These are phyloP conservation scores for Melanaphis sacchari DNA, from an alignment of 1,140 invertebrate genomes.

Conservation along the genomic window DNA sequence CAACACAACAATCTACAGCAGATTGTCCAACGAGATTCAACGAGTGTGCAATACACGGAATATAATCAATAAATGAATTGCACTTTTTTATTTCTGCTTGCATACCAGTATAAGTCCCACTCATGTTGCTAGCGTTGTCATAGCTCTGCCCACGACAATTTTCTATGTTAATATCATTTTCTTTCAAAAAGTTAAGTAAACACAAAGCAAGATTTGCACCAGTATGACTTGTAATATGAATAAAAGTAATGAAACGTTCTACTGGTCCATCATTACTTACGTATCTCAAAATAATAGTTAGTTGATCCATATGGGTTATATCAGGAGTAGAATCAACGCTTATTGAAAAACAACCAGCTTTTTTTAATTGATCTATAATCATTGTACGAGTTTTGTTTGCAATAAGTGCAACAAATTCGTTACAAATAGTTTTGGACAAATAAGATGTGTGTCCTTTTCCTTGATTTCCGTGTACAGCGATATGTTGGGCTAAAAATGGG, in stretches of 20 bases:
- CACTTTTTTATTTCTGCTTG: slow-evolving; percentile 62
- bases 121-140: slow-evolving; percentile 60
- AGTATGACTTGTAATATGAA: slow-evolving; percentile 32
- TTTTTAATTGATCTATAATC: slow-evolving; percentile 37
- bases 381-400: slow-evolving; percentile 9
- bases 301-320: slow-evolving; percentile 54
- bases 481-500: slow-evolving; percentile 59
- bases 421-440: slow-evolving; percentile 61
- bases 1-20: slow-evolving; percentile 27
- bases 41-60: slow-evolving; percentile 45
- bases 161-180: slow-evolving; percentile 48
- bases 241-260: slow-evolving; percentile 50
- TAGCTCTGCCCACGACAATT: slow-evolving; percentile 61
- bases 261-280: slow-evolving; percentile 32
- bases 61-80: slow-evolving; percentile 14
- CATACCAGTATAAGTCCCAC: slow-evolving; percentile 60
- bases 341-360: slow-evolving; percentile 27
- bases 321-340: no score
- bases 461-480: not conserved
- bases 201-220: slow-evolving; percentile 9
- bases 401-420: slow-evolving; percentile 62
- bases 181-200: slow-evolving; percentile 9
- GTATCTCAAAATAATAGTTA: slow-evolving; percentile 40
- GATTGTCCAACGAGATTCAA: slow-evolving; percentile 35
- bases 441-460: slow-evolving; percentile 27